Evolutionary conservation across 2,888 invertebrate genomes (phyloP), one percentile per base, ranked within the genome.

Genomic region (Caenorhabditis virilis): DNA sequence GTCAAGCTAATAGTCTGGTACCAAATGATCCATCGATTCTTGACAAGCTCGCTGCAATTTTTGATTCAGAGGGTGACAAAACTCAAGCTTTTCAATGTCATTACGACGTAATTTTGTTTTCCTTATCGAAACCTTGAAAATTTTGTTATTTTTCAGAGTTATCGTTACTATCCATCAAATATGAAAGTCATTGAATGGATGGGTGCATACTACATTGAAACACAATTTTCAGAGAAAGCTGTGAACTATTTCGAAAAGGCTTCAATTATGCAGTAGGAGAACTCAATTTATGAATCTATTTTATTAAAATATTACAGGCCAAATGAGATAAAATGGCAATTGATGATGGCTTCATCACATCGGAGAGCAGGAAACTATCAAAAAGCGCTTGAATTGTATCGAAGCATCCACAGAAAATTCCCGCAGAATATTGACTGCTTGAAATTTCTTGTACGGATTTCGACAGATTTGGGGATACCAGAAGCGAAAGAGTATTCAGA

Each of bases 361-460:
- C 87, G 92, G 38, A 87, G 91, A 74, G 89, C 90, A 55, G 92
- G 92, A 26, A 90, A 90, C 79, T 91, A 91, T 83, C 91, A 91
- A 74, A 89, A 90, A 78, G 92, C 93, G 9, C 86, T 93, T 20
- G 87, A 89, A 7, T 88, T 91, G 0, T 94, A 93, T 85, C 91
- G 91, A 85, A 88, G 89, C 73, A 90, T 95, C 79, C 91, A 95
- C 82, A 87, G 88, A 20, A 89, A 89, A 73, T 97, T 97, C 84
- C 97, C 97, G 0, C 94, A 95, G 67, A 95, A 95, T 84, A 88
- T 91, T 1, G 93, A 94, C 83, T 95, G 95, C 85, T 86, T 95
- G 51, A 91, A 91, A 84, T 89, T 92, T 83, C 87, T 95, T 78
- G 90, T 93, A n/a, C 89, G 92, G 74, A 85, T 95, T 48, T 91